Conservation (phyloP, 2,797 vertebrate species). For the Syngnathus rostellatus region DNA sequence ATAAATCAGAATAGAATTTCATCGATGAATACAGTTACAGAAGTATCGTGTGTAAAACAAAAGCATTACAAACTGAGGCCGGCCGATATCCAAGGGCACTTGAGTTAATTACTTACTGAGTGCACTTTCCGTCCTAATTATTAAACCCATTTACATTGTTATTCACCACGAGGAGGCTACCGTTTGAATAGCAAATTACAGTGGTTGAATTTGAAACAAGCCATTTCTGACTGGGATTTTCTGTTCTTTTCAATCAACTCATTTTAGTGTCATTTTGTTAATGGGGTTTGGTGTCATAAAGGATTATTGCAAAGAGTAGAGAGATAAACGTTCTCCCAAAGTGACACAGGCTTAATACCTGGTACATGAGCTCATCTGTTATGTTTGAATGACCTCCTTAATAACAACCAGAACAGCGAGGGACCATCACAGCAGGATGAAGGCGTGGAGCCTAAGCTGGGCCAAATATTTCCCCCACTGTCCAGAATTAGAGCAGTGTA, state of each 20-base stretch:
- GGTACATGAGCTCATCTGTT: slow-evolving; percentile 62
- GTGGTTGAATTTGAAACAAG: slow-evolving; percentile 21
- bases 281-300: slow-evolving; percentile 36
- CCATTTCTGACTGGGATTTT: slow-evolving; percentile 3
- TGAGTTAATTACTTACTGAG: slow-evolving; percentile 5
- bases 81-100: not conserved
- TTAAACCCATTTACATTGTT: not conserved
- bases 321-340: slow-evolving; percentile 47
- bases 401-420: slow-evolving; percentile 59
- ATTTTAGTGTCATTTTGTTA: not conserved
- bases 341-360: slow-evolving; percentile 54
- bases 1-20: slow-evolving; percentile 11
- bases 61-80: not conserved
- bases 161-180: not conserved
- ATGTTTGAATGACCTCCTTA: slow-evolving; percentile 53
- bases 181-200: slow-evolving; percentile 12
- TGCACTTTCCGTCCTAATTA: not conserved
- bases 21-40: slow-evolving; percentile 3
- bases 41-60: not conserved
- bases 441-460: slow-evolving; percentile 26
- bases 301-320: slow-evolving; percentile 27
- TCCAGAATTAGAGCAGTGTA: slow-evolving; percentile 55
- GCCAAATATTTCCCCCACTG: slow-evolving; percentile 10
- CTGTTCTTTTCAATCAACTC: not conserved
- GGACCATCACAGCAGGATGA: slow-evolving; percentile 34